Base-by-base conservation (phyloP, 2,797 vertebrate genomes). In the Cyprinella venusta region DNA sequence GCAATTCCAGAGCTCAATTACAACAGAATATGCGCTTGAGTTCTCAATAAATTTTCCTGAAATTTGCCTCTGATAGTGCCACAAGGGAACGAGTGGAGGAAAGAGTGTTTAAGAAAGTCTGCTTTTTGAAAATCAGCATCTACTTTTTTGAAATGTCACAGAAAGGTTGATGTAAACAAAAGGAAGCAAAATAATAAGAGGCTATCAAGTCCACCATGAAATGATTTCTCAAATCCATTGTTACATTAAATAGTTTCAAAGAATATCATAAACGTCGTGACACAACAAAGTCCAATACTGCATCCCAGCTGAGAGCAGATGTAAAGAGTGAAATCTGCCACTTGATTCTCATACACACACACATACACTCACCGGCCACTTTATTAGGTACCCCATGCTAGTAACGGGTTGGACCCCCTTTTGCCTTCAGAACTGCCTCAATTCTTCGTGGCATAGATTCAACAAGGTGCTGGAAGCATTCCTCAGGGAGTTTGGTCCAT, bases 141-240 rank as follows among this genome's bases (percentile, higher is more conserved):
- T 79, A 68, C 52, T 72, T 81, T 81, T 71, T 50, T 36, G 30
- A 81, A 74, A 81, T 81, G 59, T 75, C 70, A 64, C 70, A 18
- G 7, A 81, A 81, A 75, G 70, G 42, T 65, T 65, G 80, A 65
- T 50, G 42, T 24, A 81, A 64, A 64, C 54, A 26, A 24, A 80
- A 10, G 24, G 48, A 38, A 21, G 21, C 8, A 19, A 68, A 68
- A 50, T 4, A 59, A 54, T 59, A 70, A 71, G 6, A 42, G 2
- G 2, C 36, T 42, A 56, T 56, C 45, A 24, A 45, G 54, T 80
- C 38, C 18, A 30, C 38, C 24, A 7, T 38, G 2, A 70, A 42
- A 80, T 45, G 10, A 42, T 56, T 70, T 38, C 33, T 19, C 18
- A 52, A 67, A 79, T 65, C 16, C 50, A 42, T 4, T 42, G 15